Conservation (phyloP, 2,888 invertebrate genomes). For the Drosophila ustulata region DNA sequence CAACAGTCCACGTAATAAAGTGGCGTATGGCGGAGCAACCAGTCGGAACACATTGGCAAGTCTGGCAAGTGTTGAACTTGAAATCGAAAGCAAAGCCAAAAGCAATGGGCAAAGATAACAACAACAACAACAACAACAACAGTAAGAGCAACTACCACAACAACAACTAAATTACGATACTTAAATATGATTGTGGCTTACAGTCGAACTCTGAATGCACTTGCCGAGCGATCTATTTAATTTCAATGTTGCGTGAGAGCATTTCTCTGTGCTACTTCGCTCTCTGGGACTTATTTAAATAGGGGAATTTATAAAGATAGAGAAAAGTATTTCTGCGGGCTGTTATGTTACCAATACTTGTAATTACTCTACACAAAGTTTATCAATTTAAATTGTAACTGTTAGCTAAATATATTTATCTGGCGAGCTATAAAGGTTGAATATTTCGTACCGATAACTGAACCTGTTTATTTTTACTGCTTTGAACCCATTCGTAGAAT, state of each 20-base stretch:
- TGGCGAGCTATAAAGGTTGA: too few relatives aligned
- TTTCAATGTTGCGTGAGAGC: neutral
- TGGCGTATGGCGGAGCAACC: conserved; percentile 66
- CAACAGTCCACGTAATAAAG: conserved; percentile 72
- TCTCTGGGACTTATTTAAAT: neutral
- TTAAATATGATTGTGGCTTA: conserved; percentile 41
- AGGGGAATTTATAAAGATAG: neutral
- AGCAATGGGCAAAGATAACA: conserved; percentile 48
- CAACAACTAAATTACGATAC: conserved; percentile 45
- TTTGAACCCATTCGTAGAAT: too few relatives aligned
- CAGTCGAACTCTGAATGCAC: conserved; percentile 29
- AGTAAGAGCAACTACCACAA: conserved; percentile 29
- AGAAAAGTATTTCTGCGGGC: neutral
- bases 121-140: conserved; percentile 37
- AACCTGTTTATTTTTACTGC: too few relatives aligned
- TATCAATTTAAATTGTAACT: too few relatives aligned
- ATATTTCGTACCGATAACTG: too few relatives aligned
- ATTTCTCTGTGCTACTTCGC: neutral
- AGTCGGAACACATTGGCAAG: conserved; percentile 69
- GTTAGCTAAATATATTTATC: too few relatives aligned
- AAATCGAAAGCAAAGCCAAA: conserved; percentile 71
- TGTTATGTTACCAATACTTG: too few relatives aligned
- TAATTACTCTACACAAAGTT: too few relatives aligned
- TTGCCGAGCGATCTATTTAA: conserved; percentile 8
- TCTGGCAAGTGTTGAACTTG: conserved; percentile 79